Evolutionary conservation across 2,113 vertebrate species (phyloP).

Genomic region (Aegithalos caudatus): DNA sequence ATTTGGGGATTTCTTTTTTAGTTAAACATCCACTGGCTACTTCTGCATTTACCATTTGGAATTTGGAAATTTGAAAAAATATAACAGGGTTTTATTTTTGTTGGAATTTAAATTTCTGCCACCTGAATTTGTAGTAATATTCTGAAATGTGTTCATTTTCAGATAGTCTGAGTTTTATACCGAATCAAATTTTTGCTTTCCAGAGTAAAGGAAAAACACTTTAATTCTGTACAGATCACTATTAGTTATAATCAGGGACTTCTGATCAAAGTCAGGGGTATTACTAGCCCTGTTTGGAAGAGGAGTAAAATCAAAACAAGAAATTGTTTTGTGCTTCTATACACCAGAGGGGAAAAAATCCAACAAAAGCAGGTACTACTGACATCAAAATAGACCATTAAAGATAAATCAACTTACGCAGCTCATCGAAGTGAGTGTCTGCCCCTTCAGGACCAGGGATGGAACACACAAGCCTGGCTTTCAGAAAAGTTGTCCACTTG

Average conservation of each 20-base stretch:
- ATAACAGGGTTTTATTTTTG: background rate
- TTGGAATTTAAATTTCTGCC: background rate
- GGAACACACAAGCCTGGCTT: slow-evolving; percentile 91
- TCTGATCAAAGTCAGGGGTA: background rate
- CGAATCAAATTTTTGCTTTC: background rate
- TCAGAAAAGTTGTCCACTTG: slow-evolving; percentile 98
- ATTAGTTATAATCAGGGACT: background rate
- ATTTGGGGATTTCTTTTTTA: background rate
- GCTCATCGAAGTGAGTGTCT: slow-evolving; percentile 94
- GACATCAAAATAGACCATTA: background rate
- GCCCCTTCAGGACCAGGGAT: slow-evolving; percentile 92
- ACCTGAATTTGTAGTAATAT: background rate
- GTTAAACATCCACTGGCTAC: background rate
- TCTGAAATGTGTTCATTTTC: background rate
- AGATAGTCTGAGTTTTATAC: background rate
- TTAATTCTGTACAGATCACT: background rate
- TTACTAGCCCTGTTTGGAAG: background rate
- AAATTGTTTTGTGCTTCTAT: background rate
- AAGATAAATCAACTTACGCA: slow-evolving; percentile 82
- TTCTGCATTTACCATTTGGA: background rate
- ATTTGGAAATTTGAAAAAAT: background rate
- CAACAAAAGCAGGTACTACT: background rate
- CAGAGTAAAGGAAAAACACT: background rate
- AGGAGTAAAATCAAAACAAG: background rate
- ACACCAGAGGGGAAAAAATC: background rate